phyloP scores from a whole-genome alignment of 2,888 invertebrate species.

The Xestia c-nigrum region DNA sequence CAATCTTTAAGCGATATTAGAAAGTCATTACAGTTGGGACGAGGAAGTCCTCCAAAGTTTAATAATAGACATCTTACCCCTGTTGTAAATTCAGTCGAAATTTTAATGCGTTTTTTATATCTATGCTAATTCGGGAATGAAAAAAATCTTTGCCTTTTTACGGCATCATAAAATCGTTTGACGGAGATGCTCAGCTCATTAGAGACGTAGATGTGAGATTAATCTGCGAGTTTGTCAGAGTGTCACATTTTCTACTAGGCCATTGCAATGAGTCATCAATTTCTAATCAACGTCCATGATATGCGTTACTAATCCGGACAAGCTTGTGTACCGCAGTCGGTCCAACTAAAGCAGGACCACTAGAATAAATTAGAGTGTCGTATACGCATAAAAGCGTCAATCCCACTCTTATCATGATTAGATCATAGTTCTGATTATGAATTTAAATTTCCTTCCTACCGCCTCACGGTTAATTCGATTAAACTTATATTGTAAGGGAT shows the following conservation, averaged over 20 bases:
- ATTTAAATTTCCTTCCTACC: conserved; percentile 63
- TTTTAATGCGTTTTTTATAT: conserved; percentile 47
- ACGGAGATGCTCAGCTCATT: conserved; percentile 41
- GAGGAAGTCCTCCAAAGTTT: conserved; percentile 44
- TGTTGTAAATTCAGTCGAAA: conserved; percentile 38
- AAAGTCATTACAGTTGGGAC: conserved; percentile 49
- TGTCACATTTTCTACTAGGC: conserved; percentile 23
- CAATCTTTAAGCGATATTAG: conserved; percentile 50
- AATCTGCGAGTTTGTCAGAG: conserved; percentile 30
- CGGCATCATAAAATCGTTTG: conserved; percentile 53
- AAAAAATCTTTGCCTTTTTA: conserved; percentile 52
- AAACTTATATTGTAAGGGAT: conserved; percentile 78
- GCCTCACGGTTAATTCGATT: conserved; percentile 76
- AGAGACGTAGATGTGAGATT: conserved; percentile 29
- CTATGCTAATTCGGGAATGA: conserved; percentile 38
- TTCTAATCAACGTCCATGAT: conserved; percentile 30
- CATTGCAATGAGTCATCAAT: conserved; percentile 16
- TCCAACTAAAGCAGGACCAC: conserved; percentile 45
- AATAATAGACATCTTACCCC: conserved; percentile 41
- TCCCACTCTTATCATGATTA: conserved; percentile 76
- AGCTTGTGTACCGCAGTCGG: conserved; percentile 39
- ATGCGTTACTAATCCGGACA: conserved; percentile 44
- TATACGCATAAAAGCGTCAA: conserved; percentile 75
- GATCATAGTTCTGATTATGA: conserved; percentile 75
- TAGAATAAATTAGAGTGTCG: conserved; percentile 77